A percentile compares a stretch with the other conserved stretches of the same genome.
Conservation (phyloP, 2,113 vertebrate genomes). For the Sceloporus tristichus region DNA sequence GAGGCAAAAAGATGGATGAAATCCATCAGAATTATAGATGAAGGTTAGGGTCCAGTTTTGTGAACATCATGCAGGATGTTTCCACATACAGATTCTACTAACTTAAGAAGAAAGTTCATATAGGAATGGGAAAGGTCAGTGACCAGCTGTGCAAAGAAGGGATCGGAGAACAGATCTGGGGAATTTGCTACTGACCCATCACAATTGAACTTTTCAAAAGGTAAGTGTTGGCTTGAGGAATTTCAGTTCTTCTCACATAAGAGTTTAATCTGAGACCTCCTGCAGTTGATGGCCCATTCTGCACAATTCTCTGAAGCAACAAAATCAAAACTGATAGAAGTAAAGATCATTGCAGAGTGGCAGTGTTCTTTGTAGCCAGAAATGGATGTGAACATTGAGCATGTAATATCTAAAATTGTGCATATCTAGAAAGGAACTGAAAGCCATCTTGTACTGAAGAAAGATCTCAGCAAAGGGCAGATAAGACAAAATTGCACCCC, state of each 20-base stretch:
- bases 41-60: neutral
- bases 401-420: neutral
- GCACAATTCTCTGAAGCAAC: neutral
- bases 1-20: too few relatives aligned
- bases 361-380: neutral
- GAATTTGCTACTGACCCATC: neutral
- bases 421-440: neutral
- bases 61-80: neutral
- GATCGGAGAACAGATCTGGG: neutral
- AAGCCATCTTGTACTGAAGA: too few relatives aligned
- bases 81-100: neutral
- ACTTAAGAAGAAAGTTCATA: neutral
- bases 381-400: neutral
- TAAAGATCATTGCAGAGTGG: too few relatives aligned
- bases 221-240: neutral
- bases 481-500: neutral
- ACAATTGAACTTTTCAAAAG: neutral
- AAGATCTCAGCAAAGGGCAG: neutral
- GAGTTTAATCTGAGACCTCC: neutral
- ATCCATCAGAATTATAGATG: neutral
- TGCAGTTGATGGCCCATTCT: neutral
- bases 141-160: neutral
- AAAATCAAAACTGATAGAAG: neutral
- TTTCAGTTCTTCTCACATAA: neutral
- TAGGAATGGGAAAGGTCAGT: neutral